phyloP scores from a whole-genome alignment of 2,113 vertebrate genomes.

The Sarotherodon lohbergeri region DNA sequence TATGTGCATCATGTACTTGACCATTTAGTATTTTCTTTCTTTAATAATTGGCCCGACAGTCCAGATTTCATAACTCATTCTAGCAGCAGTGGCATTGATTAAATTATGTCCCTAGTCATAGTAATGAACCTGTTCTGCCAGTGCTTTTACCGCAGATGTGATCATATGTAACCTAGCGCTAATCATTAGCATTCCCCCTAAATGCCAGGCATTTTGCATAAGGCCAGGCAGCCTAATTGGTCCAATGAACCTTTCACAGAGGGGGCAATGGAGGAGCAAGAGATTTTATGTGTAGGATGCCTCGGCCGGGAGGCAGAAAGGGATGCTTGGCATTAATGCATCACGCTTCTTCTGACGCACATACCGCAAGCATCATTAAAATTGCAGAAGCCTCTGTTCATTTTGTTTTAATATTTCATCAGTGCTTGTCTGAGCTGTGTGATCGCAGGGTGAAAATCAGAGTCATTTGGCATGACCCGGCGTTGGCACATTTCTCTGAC shows the following conservation, averaged over 20 bases:
- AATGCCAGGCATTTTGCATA: conserved; percentile 64
- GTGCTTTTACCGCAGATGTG: conserved; percentile 26
- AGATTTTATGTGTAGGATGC: conserved; percentile 9
- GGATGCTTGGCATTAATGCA: conserved; percentile 32
- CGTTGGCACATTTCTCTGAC: conserved; percentile 5
- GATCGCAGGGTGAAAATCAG: conserved; percentile 55
- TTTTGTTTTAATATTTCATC: conserved; percentile 71
- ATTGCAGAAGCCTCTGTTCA: conserved; percentile 57
- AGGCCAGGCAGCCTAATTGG: conserved; percentile 64
- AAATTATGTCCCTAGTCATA: conserved; percentile 25
- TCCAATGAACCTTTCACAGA: conserved; percentile 50
- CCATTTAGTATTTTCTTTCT: neutral
- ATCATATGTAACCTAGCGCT: conserved; percentile 44
- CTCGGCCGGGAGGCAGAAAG: neutral
- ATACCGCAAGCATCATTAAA: conserved; percentile 73
- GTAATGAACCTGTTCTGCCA: conserved; percentile 17
- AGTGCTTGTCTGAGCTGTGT: conserved; percentile 44
- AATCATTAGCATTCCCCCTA: conserved; percentile 68
- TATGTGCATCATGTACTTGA: neutral
- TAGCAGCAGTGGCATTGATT: conserved; percentile 15
- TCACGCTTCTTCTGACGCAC: conserved; percentile 57
- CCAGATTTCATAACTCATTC: neutral
- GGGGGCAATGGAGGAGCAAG: conserved; percentile 37
- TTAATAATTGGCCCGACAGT: neutral
- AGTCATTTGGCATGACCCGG: conserved; percentile 43